These are phyloP conservation scores for Glaucomys volans DNA, from an alignment of 2,113 vertebrate species.

Conservation along the genomic window DNA sequence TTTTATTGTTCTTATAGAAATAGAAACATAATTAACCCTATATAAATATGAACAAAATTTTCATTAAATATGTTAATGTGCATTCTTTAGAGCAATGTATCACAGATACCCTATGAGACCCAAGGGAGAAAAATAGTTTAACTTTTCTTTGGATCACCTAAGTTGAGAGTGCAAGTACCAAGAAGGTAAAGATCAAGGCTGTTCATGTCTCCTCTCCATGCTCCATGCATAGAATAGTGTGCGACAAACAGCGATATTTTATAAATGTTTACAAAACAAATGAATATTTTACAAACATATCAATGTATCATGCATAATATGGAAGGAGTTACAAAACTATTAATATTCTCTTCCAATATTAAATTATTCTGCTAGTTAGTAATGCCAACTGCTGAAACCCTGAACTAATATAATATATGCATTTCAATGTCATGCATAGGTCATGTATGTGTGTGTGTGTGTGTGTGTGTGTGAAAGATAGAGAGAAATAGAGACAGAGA, in stretches of 20 bases:
- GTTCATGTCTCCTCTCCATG: neutral
- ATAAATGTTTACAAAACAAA: neutral
- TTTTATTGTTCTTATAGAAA: conserved; percentile 46
- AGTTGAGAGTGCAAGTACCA: neutral
- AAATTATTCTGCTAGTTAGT: conserved; percentile 2
- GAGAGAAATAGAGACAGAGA: too few species aligned
- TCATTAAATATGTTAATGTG: neutral
- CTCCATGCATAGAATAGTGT: neutral
- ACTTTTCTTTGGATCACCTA: neutral
- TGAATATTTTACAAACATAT: neutral
- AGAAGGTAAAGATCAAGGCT: neutral
- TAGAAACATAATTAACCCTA: conserved; percentile 43
- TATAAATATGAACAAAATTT: conserved; percentile 35
- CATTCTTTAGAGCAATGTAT: neutral
- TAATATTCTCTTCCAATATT: neutral
- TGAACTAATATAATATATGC: neutral
- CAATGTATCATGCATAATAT: neutral
- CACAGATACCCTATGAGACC: neutral
- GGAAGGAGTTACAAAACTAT: neutral
- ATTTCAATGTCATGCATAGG: neutral
- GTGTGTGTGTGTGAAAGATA: neutral
- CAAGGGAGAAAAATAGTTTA: neutral
- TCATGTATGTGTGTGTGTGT: neutral
- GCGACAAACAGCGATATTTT: neutral
- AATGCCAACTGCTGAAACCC: neutral